Evolutionary conservation across 2,797 vertebrate species (phyloP).

Genomic region (Philypnodon macrostomus): DNA sequence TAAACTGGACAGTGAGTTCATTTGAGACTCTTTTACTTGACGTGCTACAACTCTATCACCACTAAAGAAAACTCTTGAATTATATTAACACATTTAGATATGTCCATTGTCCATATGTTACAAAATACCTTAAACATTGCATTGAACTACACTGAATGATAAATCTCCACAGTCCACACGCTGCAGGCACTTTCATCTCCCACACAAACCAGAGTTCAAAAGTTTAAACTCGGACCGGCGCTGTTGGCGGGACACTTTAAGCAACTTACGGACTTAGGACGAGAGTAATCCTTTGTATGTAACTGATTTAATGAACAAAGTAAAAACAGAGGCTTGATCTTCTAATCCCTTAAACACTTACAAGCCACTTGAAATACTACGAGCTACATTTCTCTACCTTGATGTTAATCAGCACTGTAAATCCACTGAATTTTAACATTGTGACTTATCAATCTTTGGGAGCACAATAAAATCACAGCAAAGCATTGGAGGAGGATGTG

Average conservation of each 20-base stretch:
- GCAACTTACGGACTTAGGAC: conserved; percentile 53
- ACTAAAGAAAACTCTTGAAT: too few species aligned
- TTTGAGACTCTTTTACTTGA: too few species aligned
- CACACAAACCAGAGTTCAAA: conserved; percentile 49
- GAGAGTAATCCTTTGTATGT: conserved; percentile 65
- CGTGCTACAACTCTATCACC: too few species aligned
- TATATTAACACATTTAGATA: too few species aligned
- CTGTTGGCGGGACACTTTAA: conserved; percentile 50
- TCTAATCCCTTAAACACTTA: conserved; percentile 49
- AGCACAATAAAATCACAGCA: conserved; percentile 47
- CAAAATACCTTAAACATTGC: too few species aligned
- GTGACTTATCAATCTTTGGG: conserved; percentile 39
- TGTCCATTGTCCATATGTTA: too few species aligned
- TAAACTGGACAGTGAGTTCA: too few species aligned
- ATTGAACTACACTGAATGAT: too few species aligned
- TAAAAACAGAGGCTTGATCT: conserved; percentile 61
- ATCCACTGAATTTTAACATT: conserved; percentile 43
- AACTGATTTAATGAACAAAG: conserved; percentile 73
- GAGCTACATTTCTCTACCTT: conserved; percentile 37
- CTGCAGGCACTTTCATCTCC: conserved; percentile 17
- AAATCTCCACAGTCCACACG: too few species aligned
- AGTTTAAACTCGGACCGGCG: conserved; percentile 52
- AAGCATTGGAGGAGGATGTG: conserved; percentile 48
- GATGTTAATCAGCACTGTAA: conserved; percentile 53
- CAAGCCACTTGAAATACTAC: conserved; percentile 50